Evolutionary conservation across 1,140 invertebrate species (phyloP), one percentile per base, ranked within the genome.

Genomic region (Apis dorsata): DNA sequence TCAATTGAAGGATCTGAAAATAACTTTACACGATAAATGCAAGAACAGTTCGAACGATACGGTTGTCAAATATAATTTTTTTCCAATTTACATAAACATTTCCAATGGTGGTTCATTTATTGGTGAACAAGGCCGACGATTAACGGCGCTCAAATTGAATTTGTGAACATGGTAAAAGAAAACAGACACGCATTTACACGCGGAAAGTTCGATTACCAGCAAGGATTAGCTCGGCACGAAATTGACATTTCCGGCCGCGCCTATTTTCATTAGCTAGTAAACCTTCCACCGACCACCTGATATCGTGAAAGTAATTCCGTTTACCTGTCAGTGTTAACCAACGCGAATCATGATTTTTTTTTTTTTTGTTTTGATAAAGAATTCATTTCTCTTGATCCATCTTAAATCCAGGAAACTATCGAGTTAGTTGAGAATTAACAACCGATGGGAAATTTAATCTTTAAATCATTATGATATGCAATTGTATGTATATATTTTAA

Each of bases 241-340:
- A 91, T 88, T 90, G 90, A 91, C 90, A 81, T 91, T 91, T 91
- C 90, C 90, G 89, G 90, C 90, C 90, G 90, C 90, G 85, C 90
- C 90, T 91, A 89, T 90, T 88, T 81, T 82, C 76, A 87, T 78
- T 74, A 73, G 73, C 72, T 57, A 53, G 70, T 83, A 70, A 81
- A 84, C 80, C 81, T 80, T 86, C 81, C 72, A 62, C 71, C 51
- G 81, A 69, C 51, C 79, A 80, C 34, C 78, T 75, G 76, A 81
- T 83, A 86, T 82, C 88, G 88, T 88, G 90, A 91, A 91, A 90
- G 90, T 88, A 88, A 91, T 88, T 90, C 88, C 65, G 82, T 83
- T 86, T 81, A 69, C 63, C 68, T 80, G 65, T 84, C 85, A 84
- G 68, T 86, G 66, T 78, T 69, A 60, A 71, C 69, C 62, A 66